These are phyloP conservation scores for Pachyramphus minor DNA, from an alignment of 2,113 vertebrate genomes.

Conservation along the genomic window DNA sequence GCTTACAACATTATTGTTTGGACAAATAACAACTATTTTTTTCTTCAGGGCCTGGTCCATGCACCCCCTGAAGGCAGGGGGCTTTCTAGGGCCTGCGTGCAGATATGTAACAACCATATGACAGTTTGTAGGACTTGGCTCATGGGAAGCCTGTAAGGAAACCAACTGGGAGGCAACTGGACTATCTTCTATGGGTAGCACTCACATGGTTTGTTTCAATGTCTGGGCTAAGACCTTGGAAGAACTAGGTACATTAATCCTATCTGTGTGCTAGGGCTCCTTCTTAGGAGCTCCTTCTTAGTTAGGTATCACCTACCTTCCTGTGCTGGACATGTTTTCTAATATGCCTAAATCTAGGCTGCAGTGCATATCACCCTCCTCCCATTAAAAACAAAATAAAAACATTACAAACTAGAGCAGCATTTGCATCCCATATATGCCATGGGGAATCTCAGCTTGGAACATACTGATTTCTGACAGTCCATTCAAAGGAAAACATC, in stretches of 20 bases:
- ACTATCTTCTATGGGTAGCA: background rate
- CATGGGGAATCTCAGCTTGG: background rate
- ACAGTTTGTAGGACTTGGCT: background rate
- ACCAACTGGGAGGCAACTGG: background rate
- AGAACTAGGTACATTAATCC: background rate
- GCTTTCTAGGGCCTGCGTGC: background rate
- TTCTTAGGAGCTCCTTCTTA: background rate
- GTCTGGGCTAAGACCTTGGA: background rate
- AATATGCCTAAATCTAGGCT: background rate
- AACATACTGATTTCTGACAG: background rate
- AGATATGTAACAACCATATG: background rate
- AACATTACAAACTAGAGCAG: background rate
- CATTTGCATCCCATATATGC: background rate
- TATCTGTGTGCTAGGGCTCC: background rate
- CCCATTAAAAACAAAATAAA: background rate
- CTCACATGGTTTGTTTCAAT: background rate
- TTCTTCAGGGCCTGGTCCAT: background rate
- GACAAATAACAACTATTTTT: background rate
- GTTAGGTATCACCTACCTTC: background rate
- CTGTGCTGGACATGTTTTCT: background rate
- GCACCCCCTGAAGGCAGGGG: background rate
- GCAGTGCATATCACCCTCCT: accelerated
- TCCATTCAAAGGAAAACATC: background rate
- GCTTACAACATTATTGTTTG: background rate
- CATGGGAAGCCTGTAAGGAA: background rate